Evolutionary conservation across 2,113 vertebrate genomes (phyloP), one percentile per base, ranked within the genome.

Genomic region (Telmatochromis brichardi): DNA sequence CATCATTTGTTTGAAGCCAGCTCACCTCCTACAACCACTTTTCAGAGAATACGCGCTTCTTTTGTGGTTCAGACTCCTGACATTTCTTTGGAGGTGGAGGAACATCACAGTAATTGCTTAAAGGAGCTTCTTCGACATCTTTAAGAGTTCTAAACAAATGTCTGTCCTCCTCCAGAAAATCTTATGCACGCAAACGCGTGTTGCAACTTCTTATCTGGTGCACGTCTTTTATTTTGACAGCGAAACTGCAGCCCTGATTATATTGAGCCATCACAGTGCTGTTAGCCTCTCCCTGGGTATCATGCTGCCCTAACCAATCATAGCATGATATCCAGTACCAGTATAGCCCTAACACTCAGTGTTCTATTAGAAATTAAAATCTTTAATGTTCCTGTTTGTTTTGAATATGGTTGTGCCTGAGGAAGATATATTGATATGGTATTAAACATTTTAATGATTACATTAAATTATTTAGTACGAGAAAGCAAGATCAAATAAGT

Each of bases 161-260:
- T 26, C 6, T 26, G 0, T 57, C 21, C 21, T 55, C 54, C 2
- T 57, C 54, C 54, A 26, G 54, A 57, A 57, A 57, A 57, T 57
- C 21, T 57, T 0, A 55, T 55, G 2, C 0, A 1, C 0, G 2
- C 54, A 21, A 54, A 54, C 19, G 1, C 1, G 1, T 0, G 3
- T 54, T 54, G n/a, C 9, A 54, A 54, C 51, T 21, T 54, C 0
- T 54, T 54, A 54, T 54, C 51, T 53, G 2, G 51, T 21, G 51
- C 51, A 2, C n/a, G 5, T 53, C n/a, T 54, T 54, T 54, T 54
- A 54, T 54, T 54, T 54, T 54, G 51, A 54, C 51, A 54, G n/a
- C 9, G 1, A 21, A 54, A 45, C 42, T 53, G 51, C 53, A 14
- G 5, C 26, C 0, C 26, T 10, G 3, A 37, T 5, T 68, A 21